Conservation (phyloP, 2,113 vertebrate species). For the Grus americana region DNA sequence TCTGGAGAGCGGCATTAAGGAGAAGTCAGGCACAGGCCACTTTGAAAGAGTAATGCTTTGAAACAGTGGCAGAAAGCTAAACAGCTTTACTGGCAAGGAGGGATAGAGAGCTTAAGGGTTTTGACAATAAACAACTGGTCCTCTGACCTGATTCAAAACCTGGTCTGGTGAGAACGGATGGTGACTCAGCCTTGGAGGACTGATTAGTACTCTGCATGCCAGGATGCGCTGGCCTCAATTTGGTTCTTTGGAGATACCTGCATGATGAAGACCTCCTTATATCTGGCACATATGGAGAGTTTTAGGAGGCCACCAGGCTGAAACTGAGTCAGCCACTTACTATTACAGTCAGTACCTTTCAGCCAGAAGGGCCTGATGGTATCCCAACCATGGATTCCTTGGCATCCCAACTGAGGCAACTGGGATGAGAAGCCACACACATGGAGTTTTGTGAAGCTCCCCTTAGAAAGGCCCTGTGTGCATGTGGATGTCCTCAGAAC, state of each 20-base stretch:
- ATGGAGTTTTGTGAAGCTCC: background rate
- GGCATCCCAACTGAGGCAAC: background rate
- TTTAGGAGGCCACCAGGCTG: slow-evolving; percentile 10
- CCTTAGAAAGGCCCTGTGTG: background rate
- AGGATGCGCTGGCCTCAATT: slow-evolving; percentile 14
- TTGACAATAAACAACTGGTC: background rate
- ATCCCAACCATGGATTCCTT: background rate
- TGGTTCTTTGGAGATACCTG: background rate
- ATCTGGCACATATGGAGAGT: background rate
- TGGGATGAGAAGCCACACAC: background rate
- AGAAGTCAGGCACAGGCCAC: background rate
- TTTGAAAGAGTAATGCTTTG: background rate
- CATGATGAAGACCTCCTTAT: background rate
- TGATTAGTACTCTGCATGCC: background rate
- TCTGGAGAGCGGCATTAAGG: background rate
- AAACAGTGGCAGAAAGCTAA: background rate
- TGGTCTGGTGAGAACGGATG: background rate
- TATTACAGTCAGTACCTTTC: background rate
- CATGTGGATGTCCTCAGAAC: background rate
- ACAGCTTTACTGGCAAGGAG: background rate
- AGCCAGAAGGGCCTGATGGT: background rate
- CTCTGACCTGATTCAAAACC: slow-evolving; percentile 24
- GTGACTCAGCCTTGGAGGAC: slow-evolving; percentile 5
- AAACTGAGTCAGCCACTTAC: background rate
- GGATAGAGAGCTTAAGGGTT: background rate